Conservation (phyloP, 2,113 vertebrate species). For the Acinonyx jubatus region DNA sequence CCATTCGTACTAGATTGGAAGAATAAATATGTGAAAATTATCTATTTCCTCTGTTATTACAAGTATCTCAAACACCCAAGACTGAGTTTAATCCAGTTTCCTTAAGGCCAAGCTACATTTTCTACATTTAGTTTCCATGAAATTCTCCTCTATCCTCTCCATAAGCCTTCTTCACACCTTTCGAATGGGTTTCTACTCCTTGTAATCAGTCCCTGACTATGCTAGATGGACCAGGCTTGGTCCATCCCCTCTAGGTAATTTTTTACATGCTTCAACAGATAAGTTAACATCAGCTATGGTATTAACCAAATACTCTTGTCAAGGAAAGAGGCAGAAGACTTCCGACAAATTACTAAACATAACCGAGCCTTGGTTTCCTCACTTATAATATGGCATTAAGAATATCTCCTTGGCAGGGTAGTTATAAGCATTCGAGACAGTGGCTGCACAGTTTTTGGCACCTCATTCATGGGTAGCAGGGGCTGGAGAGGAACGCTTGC, state of each 20-base stretch:
- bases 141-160: not conserved
- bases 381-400: not conserved
- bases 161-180: not conserved
- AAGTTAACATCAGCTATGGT: not conserved
- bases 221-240: not conserved
- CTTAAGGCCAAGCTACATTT: not conserved
- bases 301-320: not conserved
- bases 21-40: not conserved
- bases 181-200: not conserved
- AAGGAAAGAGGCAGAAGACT: not conserved
- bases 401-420: not conserved
- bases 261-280: not conserved
- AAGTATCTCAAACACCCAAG: not conserved
- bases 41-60: not conserved
- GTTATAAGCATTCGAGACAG: not conserved
- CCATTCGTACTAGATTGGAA: not conserved
- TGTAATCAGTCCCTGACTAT: not conserved
- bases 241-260: not conserved
- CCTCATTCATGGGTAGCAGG: accelerated
- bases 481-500: not conserved
- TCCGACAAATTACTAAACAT: not conserved
- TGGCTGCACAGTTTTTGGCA: not conserved
- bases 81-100: not conserved
- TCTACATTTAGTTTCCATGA: not conserved
- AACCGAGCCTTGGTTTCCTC: not conserved